Base-by-base conservation (phyloP, 64 coral and sea anemone genomes). In the Dendrophyllia cribrosa region DNA sequence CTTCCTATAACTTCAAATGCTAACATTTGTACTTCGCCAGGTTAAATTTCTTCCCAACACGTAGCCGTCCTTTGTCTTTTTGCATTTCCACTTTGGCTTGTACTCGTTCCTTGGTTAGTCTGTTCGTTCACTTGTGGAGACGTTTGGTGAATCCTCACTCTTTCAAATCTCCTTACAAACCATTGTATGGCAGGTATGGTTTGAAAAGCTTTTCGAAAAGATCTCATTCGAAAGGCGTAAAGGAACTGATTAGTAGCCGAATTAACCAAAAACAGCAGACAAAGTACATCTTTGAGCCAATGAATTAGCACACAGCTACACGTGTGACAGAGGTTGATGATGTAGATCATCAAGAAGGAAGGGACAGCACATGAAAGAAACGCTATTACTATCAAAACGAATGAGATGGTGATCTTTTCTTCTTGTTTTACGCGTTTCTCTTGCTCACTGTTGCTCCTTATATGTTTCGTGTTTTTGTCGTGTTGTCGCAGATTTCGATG, bases 231-330 rank as follows among this genome's bases (percentile, higher is more conserved):
- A 78, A 69, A 91, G 14, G 88, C 74, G 49, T 90, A 82, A 5
- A 90, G 74, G n/a, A 90, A 90, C 12, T 90, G 88, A 81, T 90
- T 90, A 24, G 53, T 66, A 16, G 88, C 88, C 10, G 88, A 90
- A 59, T 90, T 90, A 4, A 90, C 15, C 48, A 90, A 14, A 17
- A 78, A 64, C 17, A 81, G 66, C 15, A 70, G 43, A 79, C 48
- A 90, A 17, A 67, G 63, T 1, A 76, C 16, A 90, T 90, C 88
- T 69, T 76, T 24, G 9, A 80, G 82, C 88, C 88, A 90, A 34
- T 90, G 74, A 51, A 90, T 82, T 51, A 82, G 44, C 66, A 43
- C 26, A 25, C 88, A 90, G 5, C 34, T 69, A 9, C 88, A 90
- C 1, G 74, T 51, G 46, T 56, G 15, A 20, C 88, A 90, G 7